These are phyloP conservation scores for Henricia sp. DNA, from an alignment of 53 echinoderm and acorn worm genomes.

Conservation along the genomic window DNA sequence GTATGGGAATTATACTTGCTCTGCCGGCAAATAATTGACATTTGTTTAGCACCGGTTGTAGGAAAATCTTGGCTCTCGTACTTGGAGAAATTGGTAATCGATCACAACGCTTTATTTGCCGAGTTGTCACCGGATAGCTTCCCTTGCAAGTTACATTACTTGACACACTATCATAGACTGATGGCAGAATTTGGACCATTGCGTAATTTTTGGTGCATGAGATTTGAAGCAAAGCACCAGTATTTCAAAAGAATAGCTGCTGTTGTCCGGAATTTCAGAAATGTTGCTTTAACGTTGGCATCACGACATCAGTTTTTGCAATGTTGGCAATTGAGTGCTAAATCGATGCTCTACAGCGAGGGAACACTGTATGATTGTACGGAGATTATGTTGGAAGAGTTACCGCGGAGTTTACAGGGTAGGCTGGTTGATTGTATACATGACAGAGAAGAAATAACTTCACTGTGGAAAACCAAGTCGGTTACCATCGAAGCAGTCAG, in stretches of 20 bases:
- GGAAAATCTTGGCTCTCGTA: conserved; percentile 60
- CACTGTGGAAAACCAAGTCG: conserved; percentile 21
- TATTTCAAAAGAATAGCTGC: conserved; percentile 58
- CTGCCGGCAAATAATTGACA: conserved; percentile 52
- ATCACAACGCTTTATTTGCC: conserved; percentile 35
- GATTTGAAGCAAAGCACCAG: conserved; percentile 66
- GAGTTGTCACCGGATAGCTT: conserved; percentile 54
- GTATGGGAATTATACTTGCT: conserved; percentile 56
- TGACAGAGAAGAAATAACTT: conserved; percentile 5
- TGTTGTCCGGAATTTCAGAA: conserved; percentile 52
- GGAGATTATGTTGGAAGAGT: conserved; percentile 3
- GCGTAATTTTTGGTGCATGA: conserved; percentile 61
- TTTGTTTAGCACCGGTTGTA: conserved; percentile 48
- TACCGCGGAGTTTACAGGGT: conserved; percentile 41
- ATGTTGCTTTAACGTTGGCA: conserved; percentile 46
- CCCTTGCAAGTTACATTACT: conserved; percentile 64
- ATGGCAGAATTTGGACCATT: conserved; percentile 47
- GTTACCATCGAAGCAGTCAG: conserved; percentile 8
- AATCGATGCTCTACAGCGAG: conserved; percentile 15
- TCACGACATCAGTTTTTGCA: conserved; percentile 56
- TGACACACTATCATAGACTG: conserved; percentile 41
- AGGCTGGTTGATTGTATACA: conserved; percentile 4
- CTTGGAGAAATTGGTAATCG: conserved; percentile 43
- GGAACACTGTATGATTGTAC: conserved; percentile 7
- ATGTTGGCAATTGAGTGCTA: conserved; percentile 48